A percentile compares a stretch with the other conserved stretches of the same genome.
phyloP scores from a whole-genome alignment of 2,888 invertebrate species.

The Caenorhabditis virilis region DNA sequence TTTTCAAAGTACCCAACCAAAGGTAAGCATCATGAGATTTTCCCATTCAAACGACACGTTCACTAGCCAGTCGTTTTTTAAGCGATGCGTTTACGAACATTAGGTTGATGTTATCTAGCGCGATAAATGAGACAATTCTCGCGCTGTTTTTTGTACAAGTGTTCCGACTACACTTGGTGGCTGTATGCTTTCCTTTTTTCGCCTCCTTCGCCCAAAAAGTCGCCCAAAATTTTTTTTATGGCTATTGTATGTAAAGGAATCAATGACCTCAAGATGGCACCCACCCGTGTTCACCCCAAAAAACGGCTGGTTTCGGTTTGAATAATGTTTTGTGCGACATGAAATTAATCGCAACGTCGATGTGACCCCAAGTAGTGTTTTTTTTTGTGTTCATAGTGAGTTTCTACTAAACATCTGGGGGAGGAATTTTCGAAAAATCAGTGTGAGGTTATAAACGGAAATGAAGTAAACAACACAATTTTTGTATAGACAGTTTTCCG shows the following conservation, averaged over 20 bases:
- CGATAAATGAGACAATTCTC: neutral
- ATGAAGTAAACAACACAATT: too few species aligned
- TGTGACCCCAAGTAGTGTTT: too few species aligned
- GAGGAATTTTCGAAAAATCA: too few species aligned
- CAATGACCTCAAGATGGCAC: constrained; percentile 11
- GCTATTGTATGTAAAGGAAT: constrained; percentile 14
- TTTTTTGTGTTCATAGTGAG: too few species aligned
- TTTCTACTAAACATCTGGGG: too few species aligned
- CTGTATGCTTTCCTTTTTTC: neutral
- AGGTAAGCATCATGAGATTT: constrained; percentile 43
- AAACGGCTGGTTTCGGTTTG: neutral
- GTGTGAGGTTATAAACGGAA: too few species aligned
- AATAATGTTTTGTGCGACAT: neutral
- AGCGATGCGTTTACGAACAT: neutral
- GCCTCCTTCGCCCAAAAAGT: neutral
- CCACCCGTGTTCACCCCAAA: neutral
- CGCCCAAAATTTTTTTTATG: constrained; percentile 28
- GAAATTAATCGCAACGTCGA: too few species aligned
- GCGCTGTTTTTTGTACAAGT: neutral
- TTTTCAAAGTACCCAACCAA: constrained; percentile 67
- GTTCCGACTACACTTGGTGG: too few species aligned
- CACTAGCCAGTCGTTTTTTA: constrained; percentile 1
- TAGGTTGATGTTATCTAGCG: neutral
- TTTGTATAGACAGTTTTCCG: too few species aligned
- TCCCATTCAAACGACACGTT: neutral